phyloP scores from a whole-genome alignment of 2,888 invertebrate species.

The Pilophorus perplexus region DNA sequence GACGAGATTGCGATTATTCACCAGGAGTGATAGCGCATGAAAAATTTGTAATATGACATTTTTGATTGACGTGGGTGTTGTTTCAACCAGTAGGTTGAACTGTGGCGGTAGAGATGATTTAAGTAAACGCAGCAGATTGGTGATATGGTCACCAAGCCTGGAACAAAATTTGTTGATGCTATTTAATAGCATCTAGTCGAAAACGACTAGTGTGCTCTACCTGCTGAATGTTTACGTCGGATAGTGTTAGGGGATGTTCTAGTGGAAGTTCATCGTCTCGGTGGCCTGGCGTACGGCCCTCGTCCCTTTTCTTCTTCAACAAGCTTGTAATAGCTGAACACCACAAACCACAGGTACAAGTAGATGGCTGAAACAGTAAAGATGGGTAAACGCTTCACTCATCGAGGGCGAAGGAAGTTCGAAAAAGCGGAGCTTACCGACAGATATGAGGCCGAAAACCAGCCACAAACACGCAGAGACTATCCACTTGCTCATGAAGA shows the following conservation, averaged over 20 bases:
- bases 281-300: conserved; percentile 62
- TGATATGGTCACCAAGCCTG: not conserved
- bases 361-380: conserved; percentile 65
- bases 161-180: not conserved
- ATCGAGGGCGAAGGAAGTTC: too few species aligned
- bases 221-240: too few species aligned
- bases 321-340: conserved; percentile 76
- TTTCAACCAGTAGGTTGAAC: too few species aligned
- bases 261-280: conserved; percentile 36
- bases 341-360: conserved; percentile 78
- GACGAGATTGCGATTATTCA: too few species aligned
- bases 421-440: conserved; percentile 57
- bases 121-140: too few species aligned
- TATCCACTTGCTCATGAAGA: conserved; percentile 63
- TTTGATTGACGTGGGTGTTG: too few species aligned
- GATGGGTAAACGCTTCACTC: not conserved
- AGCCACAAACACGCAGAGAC: conserved; percentile 62
- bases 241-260: too few species aligned
- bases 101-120: too few species aligned
- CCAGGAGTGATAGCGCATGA: too few species aligned
- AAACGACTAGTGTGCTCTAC: too few species aligned
- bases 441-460: conserved; percentile 61
- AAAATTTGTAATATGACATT: too few species aligned
- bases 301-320: conserved; percentile 67
- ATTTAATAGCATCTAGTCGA: too few species aligned